Base-by-base conservation (phyloP, 2,113 vertebrate species). In the Vulpes vulpes region DNA sequence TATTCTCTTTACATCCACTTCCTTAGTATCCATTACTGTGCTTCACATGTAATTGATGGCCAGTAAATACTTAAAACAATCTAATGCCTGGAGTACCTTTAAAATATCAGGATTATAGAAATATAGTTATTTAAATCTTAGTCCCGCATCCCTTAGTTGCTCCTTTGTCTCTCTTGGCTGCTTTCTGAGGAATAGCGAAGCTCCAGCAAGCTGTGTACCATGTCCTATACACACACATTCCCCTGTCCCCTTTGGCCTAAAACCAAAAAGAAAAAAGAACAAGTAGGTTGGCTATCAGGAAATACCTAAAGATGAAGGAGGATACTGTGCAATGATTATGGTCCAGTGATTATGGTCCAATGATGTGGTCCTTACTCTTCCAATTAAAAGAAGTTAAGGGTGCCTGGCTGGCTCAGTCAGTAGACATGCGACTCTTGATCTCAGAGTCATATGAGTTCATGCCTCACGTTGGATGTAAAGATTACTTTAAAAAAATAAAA, bases 31-130 rank as follows among this genome's bases (percentile, higher is more conserved):
- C 22, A 64, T 84, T 73, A 91, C 32, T 60, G 43, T 93, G 32
- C 35, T 49, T 88, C 57, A 53, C 59, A 65, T 23, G 55, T 14
- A 90, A 12, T 19, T 89, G 30, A 27, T 84, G 49, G n/a, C 38
- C 2, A 60, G 14, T 90, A 90, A 93, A 60, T 85, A 43, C 27
- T 84, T 71, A 78, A 89, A 57, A 85, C 57, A 71, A 53, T 82
- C 8, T 81, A 96, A 86, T 86, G 20, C 35, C 59, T 76, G 16
- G 19, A 93, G 17, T 87, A 5, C 51, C 14, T 92, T 57, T 69
- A 69, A 11, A 71, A 53, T 86, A 67, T 86, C 10, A 96, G 12
- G 19, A 92, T 59, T 87, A 69, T 81, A 64, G n/a, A 96, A 64
- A 78, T 15, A 16, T 67, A 32, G 9, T 67, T 51, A 81, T 55